Evolutionary conservation across 2,113 vertebrate genomes (phyloP).

Genomic region (Thalassarche chlororhynchos): DNA sequence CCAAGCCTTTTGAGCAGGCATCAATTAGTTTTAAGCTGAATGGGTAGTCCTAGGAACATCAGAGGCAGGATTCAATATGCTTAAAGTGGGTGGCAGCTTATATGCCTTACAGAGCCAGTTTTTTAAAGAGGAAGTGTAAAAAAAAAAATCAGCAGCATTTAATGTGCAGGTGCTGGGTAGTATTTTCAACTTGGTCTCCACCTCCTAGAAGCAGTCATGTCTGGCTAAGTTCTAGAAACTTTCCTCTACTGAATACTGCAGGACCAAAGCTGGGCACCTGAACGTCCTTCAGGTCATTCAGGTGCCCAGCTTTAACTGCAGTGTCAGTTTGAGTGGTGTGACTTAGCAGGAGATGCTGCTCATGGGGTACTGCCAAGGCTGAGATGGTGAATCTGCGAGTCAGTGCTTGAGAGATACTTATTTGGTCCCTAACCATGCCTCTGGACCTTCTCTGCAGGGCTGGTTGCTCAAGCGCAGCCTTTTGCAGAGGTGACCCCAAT

Average conservation of each 20-base stretch:
- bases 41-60: neutral
- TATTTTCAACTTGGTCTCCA: neutral
- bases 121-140: neutral
- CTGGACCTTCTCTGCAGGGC: neutral
- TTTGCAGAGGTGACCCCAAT: neutral
- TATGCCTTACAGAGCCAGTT: neutral
- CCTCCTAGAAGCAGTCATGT: neutral
- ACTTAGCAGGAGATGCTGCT: neutral
- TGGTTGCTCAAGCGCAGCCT: neutral
- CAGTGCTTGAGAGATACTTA: neutral
- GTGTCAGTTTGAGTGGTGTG: neutral
- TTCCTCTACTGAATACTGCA: neutral
- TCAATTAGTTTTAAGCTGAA: neutral
- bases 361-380: neutral
- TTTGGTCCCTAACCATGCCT: neutral
- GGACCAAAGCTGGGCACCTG: neutral
- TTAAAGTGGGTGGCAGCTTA: conserved; percentile 13
- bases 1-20: neutral
- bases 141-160: neutral
- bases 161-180: neutral
- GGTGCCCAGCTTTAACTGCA: neutral
- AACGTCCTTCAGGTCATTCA: neutral
- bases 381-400: neutral
- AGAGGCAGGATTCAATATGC: conserved; percentile 9
- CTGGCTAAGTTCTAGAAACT: neutral